Evolutionary conservation across 2,888 invertebrate genomes (phyloP), one percentile per base, ranked within the genome.

Genomic region (Aporophyla lueneburgensis): DNA sequence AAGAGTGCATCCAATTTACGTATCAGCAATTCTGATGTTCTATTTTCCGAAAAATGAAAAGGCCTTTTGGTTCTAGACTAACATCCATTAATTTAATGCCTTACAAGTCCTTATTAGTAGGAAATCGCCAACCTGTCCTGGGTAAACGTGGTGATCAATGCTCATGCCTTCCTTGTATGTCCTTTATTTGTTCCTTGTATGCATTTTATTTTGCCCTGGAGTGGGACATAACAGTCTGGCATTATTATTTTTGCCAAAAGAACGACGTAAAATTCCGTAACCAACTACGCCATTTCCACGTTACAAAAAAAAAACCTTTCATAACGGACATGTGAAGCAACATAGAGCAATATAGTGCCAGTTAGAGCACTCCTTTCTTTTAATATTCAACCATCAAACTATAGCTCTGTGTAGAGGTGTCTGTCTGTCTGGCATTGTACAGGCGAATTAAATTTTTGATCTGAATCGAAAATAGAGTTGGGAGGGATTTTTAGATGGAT

Each of bases 311-410:
- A 54, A 40, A 58, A 12, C 0, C 40, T 40, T 65, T 58, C 58
- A 76, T 68, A 79, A 61, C 78, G 66, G 61, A 67, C 71, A 72
- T 51, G 46, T 65, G 24, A 7, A 54, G 33, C 24, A 59, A 54
- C 21, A 63, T 19, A 56, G n/a, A 49, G 66, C 43, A 65, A 51
- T 61, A 78, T 56, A 49, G 21, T 56, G 71, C 56, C 69, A 63
- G 77, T 66, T 66, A 75, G 76, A 63, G 74, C 80, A 70, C 87
- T 88, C 81, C 80, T 84, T 81, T 78, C 83, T 87, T 88, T 87
- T 80, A 88, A 88, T 88, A 86, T 86, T 83, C 81, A 66, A 71
- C 79, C 76, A 75, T 59, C 59, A 14, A 43, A 19, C 63, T 67
- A 67, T 68, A 70, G n/a, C 27, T 65, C n/a, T 68, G 14, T 61